Evolutionary conservation across 2,797 vertebrate species (phyloP).

Genomic region (Streptopelia turtur): DNA sequence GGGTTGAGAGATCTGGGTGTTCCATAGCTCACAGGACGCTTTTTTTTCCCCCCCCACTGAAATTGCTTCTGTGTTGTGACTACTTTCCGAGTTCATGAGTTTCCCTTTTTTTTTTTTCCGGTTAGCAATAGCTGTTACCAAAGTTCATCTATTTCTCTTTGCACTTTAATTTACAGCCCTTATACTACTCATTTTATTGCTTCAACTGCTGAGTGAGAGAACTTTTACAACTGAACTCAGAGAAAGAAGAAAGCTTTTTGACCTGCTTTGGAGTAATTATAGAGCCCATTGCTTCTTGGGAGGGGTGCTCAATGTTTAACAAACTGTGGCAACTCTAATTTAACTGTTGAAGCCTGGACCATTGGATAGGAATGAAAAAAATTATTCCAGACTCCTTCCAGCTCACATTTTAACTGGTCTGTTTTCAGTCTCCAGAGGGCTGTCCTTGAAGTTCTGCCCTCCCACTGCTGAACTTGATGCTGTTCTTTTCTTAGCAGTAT

Average conservation of each 20-base stretch:
- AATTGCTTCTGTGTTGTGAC: not conserved
- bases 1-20: not conserved
- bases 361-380: not conserved
- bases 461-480: not conserved
- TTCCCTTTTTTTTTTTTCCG: not conserved
- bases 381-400: not conserved
- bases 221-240: slow-evolving; percentile 43
- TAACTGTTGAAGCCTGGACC: not conserved
- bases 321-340: not conserved
- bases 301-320: slow-evolving; percentile 55
- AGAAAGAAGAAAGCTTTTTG: slow-evolving; percentile 44
- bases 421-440: not conserved
- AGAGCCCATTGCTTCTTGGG: slow-evolving; percentile 18
- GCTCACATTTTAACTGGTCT: not conserved
- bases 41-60: accelerated
- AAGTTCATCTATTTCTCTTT: slow-evolving; percentile 39
- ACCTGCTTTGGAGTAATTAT: slow-evolving; percentile 10
- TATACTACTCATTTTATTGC: slow-evolving; percentile 49
- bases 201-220: not conserved
- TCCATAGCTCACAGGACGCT: not conserved
- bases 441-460: not conserved
- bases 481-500: not conserved
- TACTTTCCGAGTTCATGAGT: not conserved
- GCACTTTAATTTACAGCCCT: slow-evolving; percentile 60
- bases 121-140: not conserved